Evolutionary conservation across 2,888 invertebrate genomes (phyloP).

Genomic region (Trachelus iudaicus): DNA sequence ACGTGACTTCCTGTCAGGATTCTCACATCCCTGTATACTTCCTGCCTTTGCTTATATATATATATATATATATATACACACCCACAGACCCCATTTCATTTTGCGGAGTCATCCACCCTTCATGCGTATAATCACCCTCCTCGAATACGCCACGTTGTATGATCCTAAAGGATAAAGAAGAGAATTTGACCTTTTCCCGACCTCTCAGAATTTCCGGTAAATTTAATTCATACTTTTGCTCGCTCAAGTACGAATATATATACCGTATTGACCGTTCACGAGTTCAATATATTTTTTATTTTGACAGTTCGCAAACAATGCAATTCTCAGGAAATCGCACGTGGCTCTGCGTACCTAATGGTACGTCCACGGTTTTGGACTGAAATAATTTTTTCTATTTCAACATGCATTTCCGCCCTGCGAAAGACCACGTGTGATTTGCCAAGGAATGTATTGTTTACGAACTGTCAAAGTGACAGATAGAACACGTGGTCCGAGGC

Average conservation of each 20-base stretch:
- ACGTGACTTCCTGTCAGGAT: constrained; percentile 33
- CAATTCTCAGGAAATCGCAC: too few species aligned
- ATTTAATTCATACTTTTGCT: not conserved
- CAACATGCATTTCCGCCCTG: too few species aligned
- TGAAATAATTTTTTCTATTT: too few species aligned
- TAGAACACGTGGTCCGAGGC: too few species aligned
- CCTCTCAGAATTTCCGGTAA: not conserved
- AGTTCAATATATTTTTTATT: too few species aligned
- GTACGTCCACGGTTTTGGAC: too few species aligned
- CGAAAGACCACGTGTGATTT: too few species aligned
- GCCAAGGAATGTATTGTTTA: too few species aligned
- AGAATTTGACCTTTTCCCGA: not conserved
- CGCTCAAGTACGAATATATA: not conserved
- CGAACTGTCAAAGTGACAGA: too few species aligned
- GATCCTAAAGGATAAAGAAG: not conserved
- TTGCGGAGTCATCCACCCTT: not conserved
- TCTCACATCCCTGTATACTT: constrained; percentile 15
- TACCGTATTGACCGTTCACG: not conserved
- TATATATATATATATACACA: not conserved
- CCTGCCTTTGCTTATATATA: not conserved
- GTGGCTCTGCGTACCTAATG: too few species aligned
- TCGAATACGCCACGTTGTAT: not conserved
- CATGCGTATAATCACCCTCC: not conserved
- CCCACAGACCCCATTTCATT: not conserved
- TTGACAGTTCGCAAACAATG: too few species aligned